Evolutionary conservation across 2,888 invertebrate species (phyloP), one percentile per base, ranked within the genome.

Genomic region (Lasius fuliginosus): DNA sequence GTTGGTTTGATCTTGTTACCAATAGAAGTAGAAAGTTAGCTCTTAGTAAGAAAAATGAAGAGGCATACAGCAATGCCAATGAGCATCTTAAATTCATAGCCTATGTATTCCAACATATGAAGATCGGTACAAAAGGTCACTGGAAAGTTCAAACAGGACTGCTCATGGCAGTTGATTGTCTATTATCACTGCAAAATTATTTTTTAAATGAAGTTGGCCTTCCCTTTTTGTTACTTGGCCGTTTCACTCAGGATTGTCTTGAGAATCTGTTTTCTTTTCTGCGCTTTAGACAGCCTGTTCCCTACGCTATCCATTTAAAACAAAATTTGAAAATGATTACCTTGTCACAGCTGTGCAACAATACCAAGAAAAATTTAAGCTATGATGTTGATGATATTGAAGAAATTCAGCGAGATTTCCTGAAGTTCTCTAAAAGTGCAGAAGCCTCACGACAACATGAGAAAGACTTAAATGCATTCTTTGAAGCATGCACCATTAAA

Each of bases 1-100:
- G 3, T 33, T 62, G 60, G 33, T 62, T 62, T 62, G 15, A 12
- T 60, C 30, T 62, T 62, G 30, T 62, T 18, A 62, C 60, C 0
- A 62, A 30, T 18, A 62, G 60, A 33, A 33, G 30, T 30, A 6
- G 0, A 2, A 62, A 62, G 18, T 18, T 62, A 0, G 60, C 33
- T 33, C 60, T 62, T 5, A 62, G 60, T 62, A 62, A 62, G 60
- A 62, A 62, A 62, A 62, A 62, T 62, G 60, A 62, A 18, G 60
- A 62, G 11, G 60, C n/a, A n/a, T n/a, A n/a, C n/a, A n/a, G n/a
- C 30, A 62, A 62, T 33, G 33, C 60, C 3, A 62, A 33, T 60
- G 60, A 62, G 60, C 60, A 62, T 62, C 18, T 62, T 15, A 27
- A 62, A 62, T 62, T 62, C 33, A 18, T 18, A 30, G 30, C 33